Evolutionary conservation across 2,888 invertebrate species (phyloP).

Genomic region (Andrena fulva): DNA sequence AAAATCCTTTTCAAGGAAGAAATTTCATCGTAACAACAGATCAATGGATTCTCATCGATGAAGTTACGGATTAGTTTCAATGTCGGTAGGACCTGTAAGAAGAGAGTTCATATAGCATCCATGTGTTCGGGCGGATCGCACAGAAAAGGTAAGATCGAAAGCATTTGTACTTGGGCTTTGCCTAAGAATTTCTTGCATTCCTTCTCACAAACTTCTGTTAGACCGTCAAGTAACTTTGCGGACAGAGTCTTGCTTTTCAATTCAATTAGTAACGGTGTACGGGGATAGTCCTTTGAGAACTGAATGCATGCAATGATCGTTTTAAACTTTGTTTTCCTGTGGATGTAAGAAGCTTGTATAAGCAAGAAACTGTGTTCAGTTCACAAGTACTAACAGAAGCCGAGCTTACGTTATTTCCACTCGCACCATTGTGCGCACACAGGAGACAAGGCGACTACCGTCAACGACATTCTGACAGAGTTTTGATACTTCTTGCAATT

Average conservation of each 20-base stretch:
- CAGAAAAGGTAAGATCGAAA: neutral
- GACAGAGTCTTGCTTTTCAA: conserved; percentile 90
- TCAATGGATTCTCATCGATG: conserved; percentile 89
- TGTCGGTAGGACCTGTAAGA: conserved; percentile 86
- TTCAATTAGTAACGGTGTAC: conserved; percentile 87
- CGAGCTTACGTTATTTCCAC: conserved; percentile 87
- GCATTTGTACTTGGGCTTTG: conserved; percentile 86
- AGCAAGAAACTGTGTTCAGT: no score
- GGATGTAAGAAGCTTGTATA: conserved; percentile 23
- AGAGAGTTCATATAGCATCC: conserved; percentile 39
- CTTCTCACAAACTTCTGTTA: conserved; percentile 88
- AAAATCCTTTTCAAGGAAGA: conserved; percentile 87
- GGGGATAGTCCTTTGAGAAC: conserved; percentile 89
- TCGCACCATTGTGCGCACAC: conserved; percentile 88
- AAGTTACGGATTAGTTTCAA: conserved; percentile 88
- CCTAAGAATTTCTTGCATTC: conserved; percentile 87
- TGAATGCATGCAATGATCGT: conserved; percentile 88
- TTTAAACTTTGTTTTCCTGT: conserved; percentile 87
- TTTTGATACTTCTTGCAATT: conserved; percentile 88
- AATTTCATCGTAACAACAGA: conserved; percentile 91
- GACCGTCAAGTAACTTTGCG: conserved; percentile 87
- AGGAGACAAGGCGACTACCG: conserved; percentile 88
- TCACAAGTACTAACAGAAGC: neutral
- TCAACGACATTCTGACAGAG: conserved; percentile 88
- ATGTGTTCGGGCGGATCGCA: neutral